Base-by-base conservation (phyloP, 2,113 vertebrate species). In the Terrapene triunguis region DNA sequence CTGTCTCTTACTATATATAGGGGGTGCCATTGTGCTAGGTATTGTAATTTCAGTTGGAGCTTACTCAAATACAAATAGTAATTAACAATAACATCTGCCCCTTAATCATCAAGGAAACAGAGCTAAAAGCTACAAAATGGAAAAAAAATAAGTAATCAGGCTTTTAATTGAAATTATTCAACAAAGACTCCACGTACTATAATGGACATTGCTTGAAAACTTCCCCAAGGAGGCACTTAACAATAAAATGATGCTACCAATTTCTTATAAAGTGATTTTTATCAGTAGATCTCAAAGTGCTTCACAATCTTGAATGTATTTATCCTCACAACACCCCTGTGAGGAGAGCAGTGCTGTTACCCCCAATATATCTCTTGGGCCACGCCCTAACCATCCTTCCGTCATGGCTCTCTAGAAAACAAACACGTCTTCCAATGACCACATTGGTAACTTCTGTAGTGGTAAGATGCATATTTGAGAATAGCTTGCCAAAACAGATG, bases 1-100 rank as follows among this genome's bases (percentile, higher is more conserved):
- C 92, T 90, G 92, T 62, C 95, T 91, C 96, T 96, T 94, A 84
- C 87, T 89, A 92, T 80, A 12, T 29, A 19, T 29, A 89, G 27
- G 0, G 96, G 27, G 19, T 10, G 62, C n/a, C 84, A 96, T 91
- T 93, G 95, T 3, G 85, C 47, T 97, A 84, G 91, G 82, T 16
- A 87, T 42, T 51, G 82, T 54, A 80, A 93, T 81, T 83, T 13
- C 4, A 80, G 84, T 50, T 6, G 57, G 62, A 35, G 57, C 65
- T 53, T 92, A 79, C 92, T 86, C 10, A 35, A 48, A 86, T 91
- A 38, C 53, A 84, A 85, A 69, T 69, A 13, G 24, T 59, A 79
- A 91, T 84, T 87, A 94, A 86, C 55, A 87, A 59, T 7, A 89
- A 51, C 14, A 97, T 94, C 92, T 81, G 57, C 54, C 79, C 50